Evolutionary conservation across 2,888 invertebrate species (phyloP), one percentile per base, ranked within the genome.

Genomic region (Bursaphelenchus okinawaensis): DNA sequence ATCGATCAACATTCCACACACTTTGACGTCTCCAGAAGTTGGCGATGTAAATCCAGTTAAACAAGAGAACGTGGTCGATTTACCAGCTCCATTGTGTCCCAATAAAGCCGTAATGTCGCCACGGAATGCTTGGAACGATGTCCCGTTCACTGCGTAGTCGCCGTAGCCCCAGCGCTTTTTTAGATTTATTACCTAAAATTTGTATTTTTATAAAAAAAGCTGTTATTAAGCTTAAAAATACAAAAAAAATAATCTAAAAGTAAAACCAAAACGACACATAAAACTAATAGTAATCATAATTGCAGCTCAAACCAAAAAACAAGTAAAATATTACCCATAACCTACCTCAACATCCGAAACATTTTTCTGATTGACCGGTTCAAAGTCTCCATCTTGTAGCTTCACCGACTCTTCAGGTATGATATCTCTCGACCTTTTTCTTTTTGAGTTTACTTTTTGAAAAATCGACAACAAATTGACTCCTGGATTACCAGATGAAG

Each of bases 11-110:
- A 73, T 57, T 12, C 71, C 71, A 51, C 77, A 77, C 31, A 78
- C 40, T 40, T 40, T 40, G 12, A 40, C 40, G n/a, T 40, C 40
- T 2, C 40, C 40, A 4, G 40, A 40, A 3, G 40, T 40, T 40
- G 40, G 40, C 12, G 40, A 40, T 12, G 40, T 40, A 4, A 16
- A 66, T 7, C 67, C 67, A 6, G 66, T 56, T 4, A 56, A 26
- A 56, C 56, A 56, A 3, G 23, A 23, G 6, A 56, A 56, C 4
- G 28, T 61, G 31, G 78, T 78, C 66, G 71, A 71, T 60, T 78
- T 78, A 51, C 78, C 78, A 40, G 80, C 80, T 27, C 80, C 80
- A 63, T 80, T 80, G 60, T 81, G 80, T 23, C 80, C 80, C n/a
- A 80, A 74, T 8, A 80, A 70, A 20, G 77, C 76, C 0, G 79